Percentiles rank a stretch among this genome's conserved stretches.
These are phyloP conservation scores for Brachypterus glaber DNA, from an alignment of 2,888 invertebrate species.

Conservation along the genomic window DNA sequence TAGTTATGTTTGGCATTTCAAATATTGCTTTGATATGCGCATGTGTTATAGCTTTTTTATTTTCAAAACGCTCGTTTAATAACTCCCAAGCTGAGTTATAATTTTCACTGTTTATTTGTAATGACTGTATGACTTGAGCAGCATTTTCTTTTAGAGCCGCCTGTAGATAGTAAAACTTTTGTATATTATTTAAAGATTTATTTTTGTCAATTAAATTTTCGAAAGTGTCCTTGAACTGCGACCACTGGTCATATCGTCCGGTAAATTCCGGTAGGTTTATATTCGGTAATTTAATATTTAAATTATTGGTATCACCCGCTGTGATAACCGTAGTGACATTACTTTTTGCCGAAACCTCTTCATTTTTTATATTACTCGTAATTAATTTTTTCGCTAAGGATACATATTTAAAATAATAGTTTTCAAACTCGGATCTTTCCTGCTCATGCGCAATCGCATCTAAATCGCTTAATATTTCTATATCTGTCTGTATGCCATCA, in stretches of 20 bases:
- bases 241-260: background rate
- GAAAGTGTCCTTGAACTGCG: background rate
- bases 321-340: too few relatives aligned
- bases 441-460: too few relatives aligned
- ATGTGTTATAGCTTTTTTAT: conserved; percentile 5
- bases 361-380: too few relatives aligned
- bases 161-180: conserved; percentile 11
- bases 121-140: conserved; percentile 5
- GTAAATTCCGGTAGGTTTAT: conserved; percentile 1
- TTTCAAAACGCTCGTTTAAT: conserved; percentile 10
- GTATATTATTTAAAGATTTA: background rate
- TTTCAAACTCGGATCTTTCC: too few relatives aligned
- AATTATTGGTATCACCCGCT: too few relatives aligned
- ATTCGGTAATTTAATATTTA: background rate
- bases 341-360: too few relatives aligned
- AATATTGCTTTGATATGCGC: conserved; percentile 9
- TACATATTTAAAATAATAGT: too few relatives aligned
- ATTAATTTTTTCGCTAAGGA: too few relatives aligned
- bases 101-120: conserved; percentile 7
- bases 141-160: conserved; percentile 12
- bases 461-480: too few relatives aligned
- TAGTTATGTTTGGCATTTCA: conserved; percentile 5
- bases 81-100: conserved; percentile 10
- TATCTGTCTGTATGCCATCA: too few relatives aligned
- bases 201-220: background rate